Conservation (phyloP, 2,113 vertebrate species). For the Nettapus auritus region DNA sequence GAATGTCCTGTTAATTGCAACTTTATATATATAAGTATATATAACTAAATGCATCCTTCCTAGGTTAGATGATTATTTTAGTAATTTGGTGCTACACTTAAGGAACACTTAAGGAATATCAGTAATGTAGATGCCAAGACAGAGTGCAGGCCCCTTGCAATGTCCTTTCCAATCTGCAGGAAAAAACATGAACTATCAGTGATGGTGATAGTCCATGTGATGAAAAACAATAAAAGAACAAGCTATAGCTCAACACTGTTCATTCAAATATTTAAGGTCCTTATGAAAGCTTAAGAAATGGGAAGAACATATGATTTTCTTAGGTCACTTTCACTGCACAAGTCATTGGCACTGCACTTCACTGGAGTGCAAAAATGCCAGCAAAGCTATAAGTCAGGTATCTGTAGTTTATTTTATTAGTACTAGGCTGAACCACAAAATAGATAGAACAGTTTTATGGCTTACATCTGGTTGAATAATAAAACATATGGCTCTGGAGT, state of each 20-base stretch:
- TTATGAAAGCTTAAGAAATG: conserved; percentile 51
- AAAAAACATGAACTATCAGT: conserved; percentile 67
- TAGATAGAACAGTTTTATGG: conserved; percentile 84
- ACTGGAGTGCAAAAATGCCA: conserved; percentile 58
- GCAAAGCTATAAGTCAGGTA: conserved; percentile 72
- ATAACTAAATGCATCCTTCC: conserved; percentile 31
- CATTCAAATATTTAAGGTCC: conserved; percentile 48
- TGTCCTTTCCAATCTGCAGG: conserved; percentile 62
- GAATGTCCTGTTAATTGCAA: neutral
- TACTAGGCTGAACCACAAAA: conserved; percentile 76
- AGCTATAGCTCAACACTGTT: conserved; percentile 10
- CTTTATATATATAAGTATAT: neutral
- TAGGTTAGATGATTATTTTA: conserved; percentile 47
- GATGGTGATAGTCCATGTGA: conserved; percentile 63
- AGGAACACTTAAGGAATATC: conserved; percentile 54
- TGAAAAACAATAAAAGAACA: conserved; percentile 70
- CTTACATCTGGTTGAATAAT: conserved; percentile 81
- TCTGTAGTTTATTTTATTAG: conserved; percentile 84
- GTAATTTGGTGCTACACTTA: conserved; percentile 37
- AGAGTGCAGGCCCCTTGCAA: conserved; percentile 39
- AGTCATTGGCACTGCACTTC: conserved; percentile 51
- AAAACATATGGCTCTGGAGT: conserved; percentile 76
- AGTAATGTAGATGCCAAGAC: conserved; percentile 56
- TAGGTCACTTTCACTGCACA: conserved; percentile 53
- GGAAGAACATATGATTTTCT: conserved; percentile 62